Evolutionary conservation across 2,888 invertebrate species (phyloP).

Genomic region (Diarsia brunnea): DNA sequence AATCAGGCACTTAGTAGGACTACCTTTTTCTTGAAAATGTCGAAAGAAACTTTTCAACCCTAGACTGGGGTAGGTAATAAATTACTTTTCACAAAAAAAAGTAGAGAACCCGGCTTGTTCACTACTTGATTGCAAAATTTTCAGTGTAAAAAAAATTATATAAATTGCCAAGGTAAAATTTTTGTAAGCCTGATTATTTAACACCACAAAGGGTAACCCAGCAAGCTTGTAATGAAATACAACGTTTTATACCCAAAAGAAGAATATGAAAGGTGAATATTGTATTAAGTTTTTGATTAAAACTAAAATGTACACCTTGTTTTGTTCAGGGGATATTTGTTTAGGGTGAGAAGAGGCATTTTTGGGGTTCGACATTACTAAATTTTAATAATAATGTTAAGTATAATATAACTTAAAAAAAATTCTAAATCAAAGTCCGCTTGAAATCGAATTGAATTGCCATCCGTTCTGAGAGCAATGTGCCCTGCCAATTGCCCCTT

Average conservation of each 20-base stretch:
- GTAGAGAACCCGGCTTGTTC: constrained; percentile 5
- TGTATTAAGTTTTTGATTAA: constrained; percentile 67
- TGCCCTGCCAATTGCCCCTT: too few species aligned
- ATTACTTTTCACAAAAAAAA: constrained; percentile 37
- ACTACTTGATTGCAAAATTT: constrained; percentile 52
- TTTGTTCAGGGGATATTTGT: constrained; percentile 39
- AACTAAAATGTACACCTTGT: constrained; percentile 55
- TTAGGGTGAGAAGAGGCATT: constrained; percentile 24
- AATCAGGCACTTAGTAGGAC: neutral
- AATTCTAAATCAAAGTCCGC: neutral
- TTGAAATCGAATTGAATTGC: too few species aligned
- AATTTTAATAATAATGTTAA: neutral
- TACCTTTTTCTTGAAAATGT: constrained; percentile 20
- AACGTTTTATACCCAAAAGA: constrained; percentile 40
- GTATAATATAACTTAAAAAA: neutral
- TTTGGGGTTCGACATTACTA: constrained; percentile 1
- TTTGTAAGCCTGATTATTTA: constrained; percentile 50
- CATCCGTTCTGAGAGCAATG: too few species aligned
- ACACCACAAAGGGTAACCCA: constrained; percentile 40
- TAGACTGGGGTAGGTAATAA: neutral
- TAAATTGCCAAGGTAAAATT: constrained; percentile 52
- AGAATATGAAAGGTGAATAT: constrained; percentile 59
- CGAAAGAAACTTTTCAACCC: constrained; percentile 24
- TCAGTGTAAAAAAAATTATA: constrained; percentile 51
- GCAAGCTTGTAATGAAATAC: constrained; percentile 55